These are phyloP conservation scores for Gryllus bimaculatus DNA, from an alignment of 1,140 invertebrate species.

Conservation along the genomic window DNA sequence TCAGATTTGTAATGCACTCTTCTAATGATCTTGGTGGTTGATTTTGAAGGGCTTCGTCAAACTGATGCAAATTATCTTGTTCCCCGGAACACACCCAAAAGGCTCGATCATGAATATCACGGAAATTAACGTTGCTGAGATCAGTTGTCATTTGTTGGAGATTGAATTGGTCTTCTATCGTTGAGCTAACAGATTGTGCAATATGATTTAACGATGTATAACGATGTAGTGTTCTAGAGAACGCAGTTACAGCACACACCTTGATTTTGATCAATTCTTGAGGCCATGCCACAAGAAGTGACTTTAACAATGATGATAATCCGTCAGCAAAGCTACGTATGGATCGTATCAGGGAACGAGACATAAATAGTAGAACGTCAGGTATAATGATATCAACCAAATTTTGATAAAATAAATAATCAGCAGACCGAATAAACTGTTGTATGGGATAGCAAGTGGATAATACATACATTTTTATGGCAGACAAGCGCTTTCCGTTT, in stretches of 20 bases:
- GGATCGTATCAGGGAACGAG: not conserved
- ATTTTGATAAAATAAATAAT: not conserved
- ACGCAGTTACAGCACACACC: not conserved
- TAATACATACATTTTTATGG: not conserved
- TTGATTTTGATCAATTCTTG: not conserved
- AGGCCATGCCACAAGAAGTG: not conserved
- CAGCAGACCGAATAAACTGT: not conserved
- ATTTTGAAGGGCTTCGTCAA: not conserved
- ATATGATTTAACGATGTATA: not conserved
- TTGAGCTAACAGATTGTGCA: not conserved
- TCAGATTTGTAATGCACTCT: not conserved
- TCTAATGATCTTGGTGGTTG: not conserved
- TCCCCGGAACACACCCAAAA: not conserved
- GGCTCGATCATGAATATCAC: not conserved
- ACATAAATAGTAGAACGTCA: not conserved
- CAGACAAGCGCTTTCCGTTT: not conserved
- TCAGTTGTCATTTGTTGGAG: constrained; percentile 5
- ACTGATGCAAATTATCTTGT: not conserved
- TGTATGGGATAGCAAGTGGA: not conserved
- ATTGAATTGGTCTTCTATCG: not conserved
- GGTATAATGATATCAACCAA: not conserved
- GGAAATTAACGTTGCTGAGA: not conserved
- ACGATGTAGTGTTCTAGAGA: not conserved
- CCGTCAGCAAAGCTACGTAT: not conserved
- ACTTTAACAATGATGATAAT: not conserved